Evolutionary conservation across 2,888 invertebrate species (phyloP).

Genomic region (Amphiduros pacificus): DNA sequence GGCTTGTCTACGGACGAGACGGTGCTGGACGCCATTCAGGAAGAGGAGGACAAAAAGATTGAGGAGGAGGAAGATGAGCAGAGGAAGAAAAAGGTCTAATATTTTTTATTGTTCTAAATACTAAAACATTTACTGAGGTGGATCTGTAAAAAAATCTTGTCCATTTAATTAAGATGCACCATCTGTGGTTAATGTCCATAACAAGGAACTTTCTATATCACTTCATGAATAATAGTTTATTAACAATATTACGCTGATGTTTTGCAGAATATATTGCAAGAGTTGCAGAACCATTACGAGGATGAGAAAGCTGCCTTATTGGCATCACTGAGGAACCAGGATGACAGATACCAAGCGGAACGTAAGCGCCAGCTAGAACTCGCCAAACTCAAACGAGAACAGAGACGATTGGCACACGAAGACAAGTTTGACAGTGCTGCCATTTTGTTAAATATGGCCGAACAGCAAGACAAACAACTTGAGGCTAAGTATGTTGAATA

Average conservation of each 20-base stretch:
- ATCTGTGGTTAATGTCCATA: too few species aligned
- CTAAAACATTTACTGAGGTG: too few species aligned
- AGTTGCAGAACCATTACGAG: conserved; percentile 44
- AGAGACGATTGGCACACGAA: conserved; percentile 36
- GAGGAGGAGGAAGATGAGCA: conserved; percentile 17
- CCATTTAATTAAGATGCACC: too few species aligned
- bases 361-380: conserved; percentile 40
- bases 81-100: conserved; percentile 13
- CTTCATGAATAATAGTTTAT: too few species aligned
- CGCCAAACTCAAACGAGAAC: conserved; percentile 40
- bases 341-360: conserved; percentile 35
- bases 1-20: conserved; percentile 42
- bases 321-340: conserved; percentile 35
- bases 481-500: conserved; percentile 15
- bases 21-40: conserved; percentile 35
- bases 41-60: conserved; percentile 33
- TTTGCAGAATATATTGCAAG: conserved; percentile 46
- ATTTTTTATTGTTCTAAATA: too few species aligned
- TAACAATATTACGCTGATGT: too few species aligned
- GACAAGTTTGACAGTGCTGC: conserved; percentile 45
- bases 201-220: too few species aligned
- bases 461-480: conserved; percentile 15
- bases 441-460: conserved; percentile 32
- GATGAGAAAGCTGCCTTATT: conserved; percentile 47
- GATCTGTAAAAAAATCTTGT: too few species aligned